Evolutionary conservation across 2,113 vertebrate species (phyloP).

Genomic region (Procavia capensis): DNA sequence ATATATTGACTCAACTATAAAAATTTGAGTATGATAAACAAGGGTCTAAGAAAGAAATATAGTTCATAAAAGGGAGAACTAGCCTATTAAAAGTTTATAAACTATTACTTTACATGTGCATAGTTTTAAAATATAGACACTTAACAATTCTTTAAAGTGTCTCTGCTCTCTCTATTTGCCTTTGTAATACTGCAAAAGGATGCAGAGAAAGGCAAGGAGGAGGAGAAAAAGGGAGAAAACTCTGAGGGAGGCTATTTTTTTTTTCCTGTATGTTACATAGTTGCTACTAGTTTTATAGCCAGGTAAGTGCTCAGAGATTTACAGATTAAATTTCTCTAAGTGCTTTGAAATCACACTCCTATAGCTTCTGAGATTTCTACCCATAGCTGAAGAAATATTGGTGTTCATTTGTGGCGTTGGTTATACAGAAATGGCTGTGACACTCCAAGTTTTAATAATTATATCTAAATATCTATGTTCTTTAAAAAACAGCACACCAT

Average conservation of each 20-base stretch:
- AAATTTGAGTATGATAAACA: constrained; percentile 3
- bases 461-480: background rate
- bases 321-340: background rate
- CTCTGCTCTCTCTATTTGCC: background rate
- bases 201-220: background rate
- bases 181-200: background rate
- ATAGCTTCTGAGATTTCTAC: background rate
- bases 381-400: background rate
- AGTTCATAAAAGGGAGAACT: background rate
- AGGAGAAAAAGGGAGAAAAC: background rate
- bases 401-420: background rate
- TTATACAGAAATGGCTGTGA: background rate
- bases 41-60: background rate
- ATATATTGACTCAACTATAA: background rate
- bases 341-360: background rate
- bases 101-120: background rate
- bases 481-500: background rate
- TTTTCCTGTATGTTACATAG: background rate
- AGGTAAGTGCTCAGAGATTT: background rate
- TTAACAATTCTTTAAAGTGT: background rate
- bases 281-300: background rate
- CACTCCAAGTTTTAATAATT: background rate
- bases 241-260: background rate
- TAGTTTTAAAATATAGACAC: constrained; percentile 21
- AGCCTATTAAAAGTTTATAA: background rate